A percentile compares a stretch with the other conserved stretches of the same genome.
phyloP scores from a whole-genome alignment of 1,140 invertebrate species.

The Cyclargus thomasi region DNA sequence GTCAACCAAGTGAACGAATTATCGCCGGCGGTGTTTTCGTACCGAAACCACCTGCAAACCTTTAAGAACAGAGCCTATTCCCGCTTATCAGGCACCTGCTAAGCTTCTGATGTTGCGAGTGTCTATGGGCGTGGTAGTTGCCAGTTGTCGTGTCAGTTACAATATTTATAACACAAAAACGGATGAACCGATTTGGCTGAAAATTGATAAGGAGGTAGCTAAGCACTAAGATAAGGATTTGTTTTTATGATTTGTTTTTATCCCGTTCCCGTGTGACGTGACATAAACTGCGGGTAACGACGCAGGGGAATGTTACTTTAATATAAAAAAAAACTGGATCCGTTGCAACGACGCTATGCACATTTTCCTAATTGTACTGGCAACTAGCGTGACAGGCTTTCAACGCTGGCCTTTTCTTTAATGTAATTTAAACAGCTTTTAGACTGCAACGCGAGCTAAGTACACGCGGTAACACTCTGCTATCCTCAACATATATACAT shows the following conservation, averaged over 20 bases:
- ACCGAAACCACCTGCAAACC: no score
- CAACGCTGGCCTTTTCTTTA: background rate
- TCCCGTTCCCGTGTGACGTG: no score
- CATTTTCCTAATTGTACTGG: background rate
- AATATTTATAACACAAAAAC: slow-evolving; percentile 26
- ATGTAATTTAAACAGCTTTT: slow-evolving; percentile 3
- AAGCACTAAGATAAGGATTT: no score
- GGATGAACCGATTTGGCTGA: slow-evolving; percentile 26
- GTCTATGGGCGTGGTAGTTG: no score
- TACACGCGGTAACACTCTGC: background rate
- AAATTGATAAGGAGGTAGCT: no score
- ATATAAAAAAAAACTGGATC: background rate
- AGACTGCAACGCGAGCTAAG: background rate
- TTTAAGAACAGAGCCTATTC: no score
- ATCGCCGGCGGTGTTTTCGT: no score
- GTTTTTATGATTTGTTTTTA: no score
- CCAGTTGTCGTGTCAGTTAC: slow-evolving; percentile 9
- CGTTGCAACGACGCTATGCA: background rate
- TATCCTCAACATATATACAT: background rate
- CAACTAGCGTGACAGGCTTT: background rate
- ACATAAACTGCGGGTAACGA: no score
- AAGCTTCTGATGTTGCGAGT: no score
- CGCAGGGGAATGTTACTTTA: background rate
- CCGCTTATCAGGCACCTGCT: no score
- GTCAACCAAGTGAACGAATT: no score